Conservation (phyloP, 2,113 vertebrate species). For the Chunga burmeisteri region DNA sequence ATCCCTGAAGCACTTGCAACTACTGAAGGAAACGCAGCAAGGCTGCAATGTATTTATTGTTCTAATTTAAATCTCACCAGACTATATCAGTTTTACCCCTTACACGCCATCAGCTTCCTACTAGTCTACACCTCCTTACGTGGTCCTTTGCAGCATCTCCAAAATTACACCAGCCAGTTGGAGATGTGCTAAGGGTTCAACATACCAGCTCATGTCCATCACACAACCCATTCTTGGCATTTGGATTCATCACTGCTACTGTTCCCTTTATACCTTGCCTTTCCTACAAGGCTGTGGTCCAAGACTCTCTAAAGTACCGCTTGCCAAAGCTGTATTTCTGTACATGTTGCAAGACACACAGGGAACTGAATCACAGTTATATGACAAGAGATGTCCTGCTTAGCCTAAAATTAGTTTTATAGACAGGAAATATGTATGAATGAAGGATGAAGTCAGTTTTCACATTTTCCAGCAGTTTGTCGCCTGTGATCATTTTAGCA, state of each 20-base stretch:
- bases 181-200: neutral
- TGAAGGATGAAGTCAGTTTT: neutral
- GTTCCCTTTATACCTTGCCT: neutral
- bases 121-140: neutral
- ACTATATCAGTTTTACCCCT: neutral
- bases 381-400: neutral
- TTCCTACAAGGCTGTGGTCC: neutral
- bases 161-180: neutral
- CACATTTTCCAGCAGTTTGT: neutral
- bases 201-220: fast-evolving
- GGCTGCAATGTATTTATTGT: neutral
- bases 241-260: neutral
- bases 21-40: neutral
- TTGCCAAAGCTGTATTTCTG: fast-evolving
- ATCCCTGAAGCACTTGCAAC: neutral
- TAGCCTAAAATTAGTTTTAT: neutral
- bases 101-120: neutral
- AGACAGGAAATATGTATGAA: neutral
- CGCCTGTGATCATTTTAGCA: neutral
- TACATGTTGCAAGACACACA: neutral
- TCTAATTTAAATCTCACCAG: neutral
- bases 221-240: neutral
- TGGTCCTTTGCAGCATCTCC: neutral
- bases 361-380: neutral
- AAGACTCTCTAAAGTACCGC: neutral